Evolutionary conservation across 2,113 vertebrate species (phyloP).

Genomic region (Machaerirhynchus nigripectus): DNA sequence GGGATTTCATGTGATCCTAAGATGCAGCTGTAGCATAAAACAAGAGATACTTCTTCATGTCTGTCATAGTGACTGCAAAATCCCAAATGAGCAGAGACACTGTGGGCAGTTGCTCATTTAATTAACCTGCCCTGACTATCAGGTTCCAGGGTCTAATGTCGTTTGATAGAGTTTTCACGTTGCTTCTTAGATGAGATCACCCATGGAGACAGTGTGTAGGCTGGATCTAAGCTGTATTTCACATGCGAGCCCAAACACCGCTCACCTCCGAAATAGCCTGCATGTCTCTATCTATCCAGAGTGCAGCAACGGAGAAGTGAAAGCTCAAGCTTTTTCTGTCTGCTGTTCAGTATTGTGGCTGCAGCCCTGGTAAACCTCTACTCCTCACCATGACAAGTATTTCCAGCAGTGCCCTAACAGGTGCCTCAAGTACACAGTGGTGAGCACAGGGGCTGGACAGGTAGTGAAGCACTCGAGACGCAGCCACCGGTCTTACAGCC

Average conservation of each 20-base stretch:
- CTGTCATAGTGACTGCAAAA: constrained; percentile 1
- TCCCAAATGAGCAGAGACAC: neutral
- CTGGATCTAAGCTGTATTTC: neutral
- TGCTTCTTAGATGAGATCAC: neutral
- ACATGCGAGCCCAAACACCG: accelerated
- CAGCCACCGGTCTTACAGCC: neutral
- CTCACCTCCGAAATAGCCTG: neutral
- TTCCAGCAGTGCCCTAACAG: neutral
- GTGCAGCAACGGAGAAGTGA: neutral
- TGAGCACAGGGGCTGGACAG: neutral
- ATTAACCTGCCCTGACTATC: constrained; percentile 33
- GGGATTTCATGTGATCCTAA: constrained; percentile 25
- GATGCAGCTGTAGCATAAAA: constrained; percentile 8
- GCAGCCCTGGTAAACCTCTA: neutral
- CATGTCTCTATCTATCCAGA: accelerated
- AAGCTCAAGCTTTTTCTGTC: neutral
- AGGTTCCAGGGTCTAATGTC: neutral
- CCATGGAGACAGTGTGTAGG: neutral
- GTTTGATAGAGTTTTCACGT: constrained; percentile 33
- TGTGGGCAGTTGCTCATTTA: constrained; percentile 21
- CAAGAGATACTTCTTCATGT: neutral
- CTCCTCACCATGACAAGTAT: neutral
- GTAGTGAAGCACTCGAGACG: neutral
- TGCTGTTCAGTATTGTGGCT: neutral
- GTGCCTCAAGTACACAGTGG: accelerated